Conservation (phyloP, 2,888 invertebrate species). For the Drosophila ustulata region DNA sequence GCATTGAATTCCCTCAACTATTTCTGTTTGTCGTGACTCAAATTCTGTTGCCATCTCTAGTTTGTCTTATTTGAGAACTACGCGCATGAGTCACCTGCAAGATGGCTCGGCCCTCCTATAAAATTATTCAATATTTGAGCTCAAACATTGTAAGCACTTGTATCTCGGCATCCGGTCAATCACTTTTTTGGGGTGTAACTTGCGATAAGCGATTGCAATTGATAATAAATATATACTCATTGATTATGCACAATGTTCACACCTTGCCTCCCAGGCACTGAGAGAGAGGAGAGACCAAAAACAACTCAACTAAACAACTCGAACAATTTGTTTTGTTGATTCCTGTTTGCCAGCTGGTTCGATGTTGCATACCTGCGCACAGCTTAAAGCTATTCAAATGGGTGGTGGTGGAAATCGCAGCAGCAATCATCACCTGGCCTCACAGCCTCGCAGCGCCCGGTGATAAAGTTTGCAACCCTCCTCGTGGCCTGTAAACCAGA, state of each 20-base stretch:
- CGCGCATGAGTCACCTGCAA: constrained; percentile 29
- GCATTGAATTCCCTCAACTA: background rate
- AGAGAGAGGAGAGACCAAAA: background rate
- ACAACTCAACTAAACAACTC: constrained; percentile 7
- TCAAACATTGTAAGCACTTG: constrained; percentile 39
- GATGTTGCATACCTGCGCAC: constrained; percentile 76
- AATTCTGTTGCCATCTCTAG: constrained; percentile 1
- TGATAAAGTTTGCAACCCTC: constrained; percentile 70
- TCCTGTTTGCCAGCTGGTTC: constrained; percentile 69
- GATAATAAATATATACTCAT: constrained; percentile 7
- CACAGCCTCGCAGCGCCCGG: no score
- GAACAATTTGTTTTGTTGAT: constrained; percentile 31
- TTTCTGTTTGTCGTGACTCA: background rate
- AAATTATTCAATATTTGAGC: constrained; percentile 34
- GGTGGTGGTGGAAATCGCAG: constrained; percentile 66
- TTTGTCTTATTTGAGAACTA: background rate
- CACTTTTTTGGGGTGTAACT: constrained; percentile 34
- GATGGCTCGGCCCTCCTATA: constrained; percentile 13
- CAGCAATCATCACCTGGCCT: constrained; percentile 52
- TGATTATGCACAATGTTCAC: constrained; percentile 25
- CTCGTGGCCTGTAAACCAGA: constrained; percentile 35
- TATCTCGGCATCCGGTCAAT: constrained; percentile 23
- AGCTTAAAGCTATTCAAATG: constrained; percentile 49
- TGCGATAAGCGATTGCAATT: constrained; percentile 27
- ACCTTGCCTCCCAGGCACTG: constrained; percentile 42